Base-by-base conservation (phyloP, 2,113 vertebrate genomes). In the Aldabrachelys gigantea region DNA sequence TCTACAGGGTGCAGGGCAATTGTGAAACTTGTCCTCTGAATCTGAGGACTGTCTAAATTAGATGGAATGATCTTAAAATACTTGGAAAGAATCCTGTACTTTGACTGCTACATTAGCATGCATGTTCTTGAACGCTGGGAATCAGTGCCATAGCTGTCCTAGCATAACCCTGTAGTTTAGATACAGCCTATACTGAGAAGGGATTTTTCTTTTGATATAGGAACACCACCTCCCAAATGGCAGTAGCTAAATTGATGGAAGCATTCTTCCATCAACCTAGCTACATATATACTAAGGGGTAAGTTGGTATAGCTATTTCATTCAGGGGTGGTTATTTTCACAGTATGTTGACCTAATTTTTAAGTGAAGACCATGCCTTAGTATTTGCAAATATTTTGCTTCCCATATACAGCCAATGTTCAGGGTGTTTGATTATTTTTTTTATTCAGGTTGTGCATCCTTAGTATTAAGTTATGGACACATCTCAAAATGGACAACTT, bases 391-490 rank as follows among this genome's bases (percentile, higher is more conserved):
- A 80, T 12, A 80, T 41, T 57, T 54, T 49, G 62, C 31, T 65
- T 65, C 52, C 21, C 49, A 41, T n/a, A 41, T 49, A 16, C 47
- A 1, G 0, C 80, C 78, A 84, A 16, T 41, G 65, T 84, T 75
- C 83, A 24, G 1, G 62, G 31, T 81, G 4, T 14, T 93, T 16
- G 29, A 50, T 14, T 50, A 65, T 59, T 9, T 35, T 82, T 82
- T 95, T 89, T 85, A 47, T 76, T 93, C 35, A 81, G 22, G 38
- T 86, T 91, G 2, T 5, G 50, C 3, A 81, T 80, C 25, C 10
- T 62, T 72, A 84, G 82, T 96, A 85, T 57, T 80, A 47, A 31
- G 17, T 87, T 56, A 87, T 5, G 82, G 84, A 88, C 5, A 87
- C 52, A 11, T 91, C 83, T 88, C 94, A 3, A 9, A 82, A 6